Base-by-base conservation (phyloP, 2,797 vertebrate genomes). In the Myripristis jacobus region DNA sequence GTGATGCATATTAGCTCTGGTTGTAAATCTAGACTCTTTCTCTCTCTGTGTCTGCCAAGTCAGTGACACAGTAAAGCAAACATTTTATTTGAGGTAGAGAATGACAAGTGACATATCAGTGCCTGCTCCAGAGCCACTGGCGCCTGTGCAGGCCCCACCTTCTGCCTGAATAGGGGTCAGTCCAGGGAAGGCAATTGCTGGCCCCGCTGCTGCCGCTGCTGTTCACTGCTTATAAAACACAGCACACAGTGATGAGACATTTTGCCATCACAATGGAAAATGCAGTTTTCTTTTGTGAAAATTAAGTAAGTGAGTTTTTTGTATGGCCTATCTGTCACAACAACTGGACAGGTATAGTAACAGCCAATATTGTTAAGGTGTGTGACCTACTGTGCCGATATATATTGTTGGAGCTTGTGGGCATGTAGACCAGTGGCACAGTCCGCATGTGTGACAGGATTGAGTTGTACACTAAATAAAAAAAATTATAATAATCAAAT, bases 391-490 rank as follows among this genome's bases (percentile, higher is more conserved):
- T 44, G 24, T 38, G 41, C 54, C 58, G 25, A 68, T 58, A 55
- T 68, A 41, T 72, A 67, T 29, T 46, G 5, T 72, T 63, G 18
- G 10, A 13, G 6, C 51, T 51, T 59, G 67, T 58, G 7, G 18
- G 9, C 10, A 21, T 36, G 60, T 66, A 31, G 55, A 58, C 24
- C n/a, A 16, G 34, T 61, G 79, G 63, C 41, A 74, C 27, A 36
- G 52, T 55, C 41, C 68, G 47, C 44, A 19, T 47, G 1, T 24
- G 31, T 48, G 67, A 70, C 75, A 66, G 70, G 52, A 58, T 15
- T 51, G 43, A 67, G 61, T 74, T 86, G 76, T 77, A 84, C 54
- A 55, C 62, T 78, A 47, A 72, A 75, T 62, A 34, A 68, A 70
- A 25, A 5, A 47, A 36, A 54, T 8, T 55, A 9, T 12, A 54